phyloP scores from a whole-genome alignment of 2,113 vertebrate genomes.

The Motacilla alba region DNA sequence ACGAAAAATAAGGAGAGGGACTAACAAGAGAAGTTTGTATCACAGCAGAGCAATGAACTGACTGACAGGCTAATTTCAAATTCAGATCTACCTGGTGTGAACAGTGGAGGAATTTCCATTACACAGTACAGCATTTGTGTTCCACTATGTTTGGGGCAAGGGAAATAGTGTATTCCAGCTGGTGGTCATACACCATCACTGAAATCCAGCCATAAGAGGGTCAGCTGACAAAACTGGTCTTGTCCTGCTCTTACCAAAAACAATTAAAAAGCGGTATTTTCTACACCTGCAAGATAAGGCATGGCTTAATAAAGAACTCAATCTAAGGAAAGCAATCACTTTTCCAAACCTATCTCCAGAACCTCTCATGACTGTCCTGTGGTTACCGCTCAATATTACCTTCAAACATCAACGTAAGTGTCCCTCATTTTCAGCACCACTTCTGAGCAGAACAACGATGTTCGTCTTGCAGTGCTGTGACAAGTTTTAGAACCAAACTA shows the following conservation, averaged over 20 bases:
- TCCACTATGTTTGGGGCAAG: background rate
- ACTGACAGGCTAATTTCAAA: background rate
- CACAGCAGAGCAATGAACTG: background rate
- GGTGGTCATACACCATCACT: background rate
- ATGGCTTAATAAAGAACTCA: background rate
- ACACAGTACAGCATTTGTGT: background rate
- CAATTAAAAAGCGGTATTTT: background rate
- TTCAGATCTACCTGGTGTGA: background rate
- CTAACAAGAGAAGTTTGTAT: background rate
- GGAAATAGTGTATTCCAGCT: background rate
- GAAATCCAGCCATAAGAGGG: background rate
- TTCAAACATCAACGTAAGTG: background rate
- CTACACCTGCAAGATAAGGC: background rate
- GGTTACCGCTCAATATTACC: background rate
- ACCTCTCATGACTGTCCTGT: background rate
- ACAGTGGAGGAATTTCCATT: background rate
- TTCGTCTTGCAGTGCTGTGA: background rate
- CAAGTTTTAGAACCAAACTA: background rate
- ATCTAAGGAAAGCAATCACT: background rate
- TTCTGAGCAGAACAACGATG: rapidly evolving
- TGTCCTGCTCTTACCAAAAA: background rate
- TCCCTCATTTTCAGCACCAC: background rate
- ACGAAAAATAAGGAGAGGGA: background rate
- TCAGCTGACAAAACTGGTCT: background rate
- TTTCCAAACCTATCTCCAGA: background rate